A percentile compares a stretch with the other conserved stretches of the same genome.
phyloP scores from a whole-genome alignment of 1,140 invertebrate species.

The Neodiprion fabricii region DNA sequence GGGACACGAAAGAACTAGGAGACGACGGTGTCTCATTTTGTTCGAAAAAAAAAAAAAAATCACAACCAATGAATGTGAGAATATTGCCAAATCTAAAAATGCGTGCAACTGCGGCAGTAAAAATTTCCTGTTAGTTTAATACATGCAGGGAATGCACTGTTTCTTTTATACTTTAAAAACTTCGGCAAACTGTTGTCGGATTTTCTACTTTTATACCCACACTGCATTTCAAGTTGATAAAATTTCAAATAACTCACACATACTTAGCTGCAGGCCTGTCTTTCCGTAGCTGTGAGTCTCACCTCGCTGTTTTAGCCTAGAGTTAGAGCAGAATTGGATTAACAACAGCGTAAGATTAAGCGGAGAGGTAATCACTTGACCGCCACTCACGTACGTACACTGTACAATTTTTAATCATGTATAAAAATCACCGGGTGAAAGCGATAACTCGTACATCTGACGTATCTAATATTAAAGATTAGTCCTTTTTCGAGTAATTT shows the following conservation, averaged over 20 bases:
- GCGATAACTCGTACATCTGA: too few relatives aligned
- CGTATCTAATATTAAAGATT: too few relatives aligned
- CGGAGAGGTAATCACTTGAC: too few relatives aligned
- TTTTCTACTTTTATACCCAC: slow-evolving; percentile 63
- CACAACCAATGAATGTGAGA: not conserved
- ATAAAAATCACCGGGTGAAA: too few relatives aligned
- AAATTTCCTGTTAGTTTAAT: too few relatives aligned
- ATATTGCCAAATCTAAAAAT: slow-evolving; percentile 1
- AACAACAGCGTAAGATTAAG: not conserved
- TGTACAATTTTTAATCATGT: too few relatives aligned
- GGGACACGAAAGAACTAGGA: too few relatives aligned
- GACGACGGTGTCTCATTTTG: too few relatives aligned
- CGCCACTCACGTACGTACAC: too few relatives aligned
- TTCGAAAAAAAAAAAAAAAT: too few relatives aligned
- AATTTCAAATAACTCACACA: not conserved
- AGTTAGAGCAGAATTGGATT: not conserved
- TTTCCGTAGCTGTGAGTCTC: not conserved
- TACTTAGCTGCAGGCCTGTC: not conserved
- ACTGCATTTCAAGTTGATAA: slow-evolving; percentile 20
- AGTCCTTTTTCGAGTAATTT: too few relatives aligned
- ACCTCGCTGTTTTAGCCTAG: not conserved
- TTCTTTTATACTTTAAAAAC: not conserved
- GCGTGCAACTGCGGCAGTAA: not conserved
- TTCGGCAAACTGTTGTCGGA: slow-evolving; percentile 32
- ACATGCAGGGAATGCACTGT: not conserved